Percentiles rank a stretch among this genome's conserved stretches.
Evolutionary conservation across 2,113 vertebrate species (phyloP).

Genomic region (Dasyurus viverrinus): DNA sequence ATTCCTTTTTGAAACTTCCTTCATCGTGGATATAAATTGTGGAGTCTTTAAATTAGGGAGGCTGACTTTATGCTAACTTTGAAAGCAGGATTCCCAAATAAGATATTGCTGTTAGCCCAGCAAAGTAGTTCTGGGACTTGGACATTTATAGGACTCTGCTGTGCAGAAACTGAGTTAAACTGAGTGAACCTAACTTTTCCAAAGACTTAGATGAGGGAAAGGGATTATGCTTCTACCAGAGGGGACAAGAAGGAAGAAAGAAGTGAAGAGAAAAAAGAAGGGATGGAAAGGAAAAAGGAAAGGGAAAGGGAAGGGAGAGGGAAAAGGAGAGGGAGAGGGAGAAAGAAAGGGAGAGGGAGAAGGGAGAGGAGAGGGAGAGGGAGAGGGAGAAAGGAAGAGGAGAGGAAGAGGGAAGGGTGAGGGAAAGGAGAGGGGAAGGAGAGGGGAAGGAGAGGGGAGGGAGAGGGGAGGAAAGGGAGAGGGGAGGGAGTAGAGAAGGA

Average conservation of each 20-base stretch:
- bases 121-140: background rate
- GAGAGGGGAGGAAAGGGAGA: too few species aligned
- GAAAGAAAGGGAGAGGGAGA: accelerated
- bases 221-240: background rate
- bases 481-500: too few species aligned
- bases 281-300: too few species aligned
- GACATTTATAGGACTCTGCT: background rate
- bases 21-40: background rate
- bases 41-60: background rate
- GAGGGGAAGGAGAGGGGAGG: too few species aligned
- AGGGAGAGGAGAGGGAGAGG: accelerated
- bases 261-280: too few species aligned
- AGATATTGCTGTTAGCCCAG: background rate
- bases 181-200: background rate
- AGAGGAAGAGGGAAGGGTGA: too few species aligned
- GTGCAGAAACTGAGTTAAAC: background rate
- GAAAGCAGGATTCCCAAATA: background rate
- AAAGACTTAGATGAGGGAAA: background rate
- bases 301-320: too few species aligned
- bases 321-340: too few species aligned
- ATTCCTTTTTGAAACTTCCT: background rate
- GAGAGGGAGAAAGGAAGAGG: too few species aligned
- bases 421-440: too few species aligned
- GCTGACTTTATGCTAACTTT: background rate
- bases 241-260: too few species aligned